A percentile compares a stretch with the other conserved stretches of the same genome.
Evolutionary conservation across 2,888 invertebrate genomes (phyloP).

Genomic region (Nomada fucata): DNA sequence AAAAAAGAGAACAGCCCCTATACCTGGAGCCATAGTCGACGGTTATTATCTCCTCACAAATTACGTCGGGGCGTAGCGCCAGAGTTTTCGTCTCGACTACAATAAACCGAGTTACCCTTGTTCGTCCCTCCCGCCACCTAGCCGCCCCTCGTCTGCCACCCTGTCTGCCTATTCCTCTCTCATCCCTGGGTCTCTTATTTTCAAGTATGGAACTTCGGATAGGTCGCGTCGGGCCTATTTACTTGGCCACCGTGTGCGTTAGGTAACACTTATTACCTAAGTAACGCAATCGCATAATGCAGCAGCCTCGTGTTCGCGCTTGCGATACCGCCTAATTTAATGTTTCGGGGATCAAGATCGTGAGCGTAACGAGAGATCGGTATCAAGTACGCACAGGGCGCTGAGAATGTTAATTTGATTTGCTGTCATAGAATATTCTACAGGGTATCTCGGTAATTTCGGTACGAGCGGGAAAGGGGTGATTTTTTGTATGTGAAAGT

Average conservation of each 20-base stretch:
- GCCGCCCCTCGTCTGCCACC: neutral
- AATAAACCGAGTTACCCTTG: slow-evolving; percentile 65
- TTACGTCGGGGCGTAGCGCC: slow-evolving; percentile 63
- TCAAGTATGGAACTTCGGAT: slow-evolving; percentile 66
- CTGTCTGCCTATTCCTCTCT: slow-evolving; percentile 14
- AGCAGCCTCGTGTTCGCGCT: slow-evolving; percentile 60
- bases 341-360: slow-evolving; percentile 60
- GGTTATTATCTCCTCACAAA: slow-evolving; percentile 75
- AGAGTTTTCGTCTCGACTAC: slow-evolving; percentile 65
- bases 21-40: slow-evolving; percentile 45
- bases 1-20: slow-evolving; percentile 57
- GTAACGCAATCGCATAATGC: slow-evolving; percentile 75
- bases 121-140: slow-evolving; percentile 35
- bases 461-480: neutral
- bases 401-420: slow-evolving; percentile 47
- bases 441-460: neutral
- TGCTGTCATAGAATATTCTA: slow-evolving; percentile 10
- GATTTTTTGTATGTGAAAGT: no score
- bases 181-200: slow-evolving; percentile 42
- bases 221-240: slow-evolving; percentile 67
- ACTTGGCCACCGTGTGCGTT: slow-evolving; percentile 58
- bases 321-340: slow-evolving; percentile 66
- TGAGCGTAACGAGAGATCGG: slow-evolving; percentile 64
- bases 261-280: slow-evolving; percentile 74
- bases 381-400: slow-evolving; percentile 43